These are phyloP conservation scores for Aspidiotus rigidus DNA, from an alignment of 2,888 invertebrate species.

Conservation along the genomic window DNA sequence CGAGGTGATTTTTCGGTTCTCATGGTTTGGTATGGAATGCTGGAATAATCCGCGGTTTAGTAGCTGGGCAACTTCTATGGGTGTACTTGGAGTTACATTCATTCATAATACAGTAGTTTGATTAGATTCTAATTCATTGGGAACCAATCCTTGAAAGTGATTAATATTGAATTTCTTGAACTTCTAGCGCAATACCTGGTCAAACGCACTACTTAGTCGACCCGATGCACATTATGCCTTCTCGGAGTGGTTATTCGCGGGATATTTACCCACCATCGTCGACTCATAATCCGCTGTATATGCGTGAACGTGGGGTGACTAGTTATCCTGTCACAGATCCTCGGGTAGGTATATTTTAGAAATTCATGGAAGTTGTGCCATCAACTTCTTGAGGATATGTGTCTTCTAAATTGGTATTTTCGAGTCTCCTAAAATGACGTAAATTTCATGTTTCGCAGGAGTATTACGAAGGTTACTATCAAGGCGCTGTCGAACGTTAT, in stretches of 20 bases:
- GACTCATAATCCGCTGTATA: constrained; percentile 77
- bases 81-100: too few species aligned
- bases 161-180: too few species aligned
- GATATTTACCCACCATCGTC: constrained; percentile 53
- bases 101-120: too few species aligned
- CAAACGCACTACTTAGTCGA: constrained; percentile 17
- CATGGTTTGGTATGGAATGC: too few species aligned
- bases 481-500: constrained; percentile 15
- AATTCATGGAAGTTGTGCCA: too few species aligned
- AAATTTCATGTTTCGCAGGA: background rate
- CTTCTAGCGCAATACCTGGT: background rate
- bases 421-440: background rate
- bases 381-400: background rate
- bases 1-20: too few species aligned
- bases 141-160: too few species aligned
- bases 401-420: background rate
- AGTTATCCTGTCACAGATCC: constrained; percentile 44
- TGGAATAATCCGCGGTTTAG: too few species aligned
- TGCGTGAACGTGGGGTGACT: constrained; percentile 85
- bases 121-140: too few species aligned
- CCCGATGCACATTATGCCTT: constrained; percentile 4
- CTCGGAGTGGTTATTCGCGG: constrained; percentile 39
- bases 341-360: constrained; percentile 23
- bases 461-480: constrained; percentile 24
- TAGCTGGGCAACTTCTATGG: too few species aligned